phyloP scores from a whole-genome alignment of 2,797 vertebrate species.

The Lithobates pipiens region DNA sequence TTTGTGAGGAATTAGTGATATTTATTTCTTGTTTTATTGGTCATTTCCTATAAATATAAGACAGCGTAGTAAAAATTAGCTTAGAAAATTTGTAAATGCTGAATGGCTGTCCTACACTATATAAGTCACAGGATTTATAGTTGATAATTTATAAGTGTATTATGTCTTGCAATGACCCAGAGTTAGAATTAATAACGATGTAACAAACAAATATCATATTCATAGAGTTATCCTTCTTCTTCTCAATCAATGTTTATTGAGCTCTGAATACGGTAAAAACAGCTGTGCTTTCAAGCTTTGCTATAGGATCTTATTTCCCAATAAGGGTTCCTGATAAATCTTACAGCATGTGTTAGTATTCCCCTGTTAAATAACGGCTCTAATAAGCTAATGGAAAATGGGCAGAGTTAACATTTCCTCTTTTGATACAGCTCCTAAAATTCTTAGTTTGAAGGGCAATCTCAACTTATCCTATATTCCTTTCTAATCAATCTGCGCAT shows the following conservation, averaged over 20 bases:
- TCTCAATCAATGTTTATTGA: conserved; percentile 6
- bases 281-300: background rate
- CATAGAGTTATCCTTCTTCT: background rate
- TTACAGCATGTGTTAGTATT: background rate
- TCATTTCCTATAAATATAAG: too few species aligned
- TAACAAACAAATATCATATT: background rate
- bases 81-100: too few species aligned
- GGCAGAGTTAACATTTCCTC: background rate
- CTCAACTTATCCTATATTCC: background rate
- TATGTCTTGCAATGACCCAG: background rate
- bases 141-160: background rate
- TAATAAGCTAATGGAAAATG: background rate
- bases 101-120: too few species aligned
- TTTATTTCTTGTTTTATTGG: too few species aligned
- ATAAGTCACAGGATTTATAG: background rate
- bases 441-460: background rate
- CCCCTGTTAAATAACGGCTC: background rate
- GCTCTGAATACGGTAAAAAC: background rate
- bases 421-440: background rate
- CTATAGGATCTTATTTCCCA: conserved; percentile 1
- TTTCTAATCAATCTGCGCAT: background rate
- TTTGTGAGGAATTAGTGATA: too few species aligned
- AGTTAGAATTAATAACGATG: background rate
- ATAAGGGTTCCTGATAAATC: background rate
- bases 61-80: too few species aligned